Evolutionary conservation across 2,888 invertebrate species (phyloP).

Genomic region (Augochlorella aurata): DNA sequence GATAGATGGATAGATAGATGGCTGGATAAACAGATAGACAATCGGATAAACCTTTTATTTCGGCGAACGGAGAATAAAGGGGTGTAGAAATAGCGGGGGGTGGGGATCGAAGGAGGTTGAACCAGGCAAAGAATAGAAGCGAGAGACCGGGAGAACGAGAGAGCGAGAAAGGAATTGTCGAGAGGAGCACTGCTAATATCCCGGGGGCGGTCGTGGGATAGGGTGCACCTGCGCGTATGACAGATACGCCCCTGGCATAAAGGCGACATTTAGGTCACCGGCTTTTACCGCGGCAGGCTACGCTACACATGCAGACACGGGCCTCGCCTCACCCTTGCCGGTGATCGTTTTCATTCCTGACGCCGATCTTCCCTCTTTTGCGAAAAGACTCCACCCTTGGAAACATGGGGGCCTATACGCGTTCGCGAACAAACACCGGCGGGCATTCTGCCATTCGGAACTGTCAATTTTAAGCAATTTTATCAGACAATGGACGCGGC

Average conservation of each 20-base stretch:
- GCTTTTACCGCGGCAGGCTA: conserved; percentile 63
- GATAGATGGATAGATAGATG: conserved; percentile 30
- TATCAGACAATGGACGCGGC: no score
- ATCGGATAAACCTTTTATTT: conserved; percentile 39
- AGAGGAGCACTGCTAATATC: conserved; percentile 64
- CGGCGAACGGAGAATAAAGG: conserved; percentile 22
- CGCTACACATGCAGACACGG: conserved; percentile 48
- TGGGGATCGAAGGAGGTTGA: neutral
- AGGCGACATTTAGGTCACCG: conserved; percentile 69
- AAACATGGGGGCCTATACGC: no score
- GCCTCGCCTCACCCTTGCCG: conserved; percentile 18
- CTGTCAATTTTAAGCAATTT: no score
- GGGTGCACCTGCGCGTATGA: conserved; percentile 69
- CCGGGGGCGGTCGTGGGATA: conserved; percentile 66
- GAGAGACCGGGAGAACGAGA: conserved; percentile 39
- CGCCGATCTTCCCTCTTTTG: conserved; percentile 10
- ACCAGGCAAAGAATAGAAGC: conserved; percentile 29
- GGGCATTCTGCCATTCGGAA: no score
- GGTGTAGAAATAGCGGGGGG: conserved; percentile 16
- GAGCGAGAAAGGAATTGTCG: conserved; percentile 58
- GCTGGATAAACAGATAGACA: conserved; percentile 39
- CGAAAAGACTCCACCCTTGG: neutral
- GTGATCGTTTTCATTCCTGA: conserved; percentile 51
- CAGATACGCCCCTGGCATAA: conserved; percentile 71
- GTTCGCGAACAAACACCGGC: no score